Percentiles rank a stretch among this genome's conserved stretches.
phyloP scores from a whole-genome alignment of 2,797 vertebrate genomes.

The Siniperca scherzeri region DNA sequence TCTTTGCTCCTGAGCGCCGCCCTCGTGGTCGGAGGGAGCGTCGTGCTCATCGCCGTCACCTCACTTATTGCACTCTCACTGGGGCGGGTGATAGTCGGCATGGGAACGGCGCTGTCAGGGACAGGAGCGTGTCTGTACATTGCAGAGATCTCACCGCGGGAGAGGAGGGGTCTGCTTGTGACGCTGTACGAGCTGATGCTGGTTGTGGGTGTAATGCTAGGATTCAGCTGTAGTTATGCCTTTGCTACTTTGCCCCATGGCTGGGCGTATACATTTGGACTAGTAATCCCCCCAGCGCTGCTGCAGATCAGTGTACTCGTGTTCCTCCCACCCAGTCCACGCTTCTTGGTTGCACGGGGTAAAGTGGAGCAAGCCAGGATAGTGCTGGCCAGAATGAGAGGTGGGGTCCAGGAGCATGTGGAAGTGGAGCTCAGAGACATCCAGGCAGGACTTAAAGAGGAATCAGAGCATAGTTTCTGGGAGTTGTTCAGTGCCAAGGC shows the following conservation, averaged over 20 bases:
- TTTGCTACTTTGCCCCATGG: slow-evolving; percentile 88
- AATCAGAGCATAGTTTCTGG: slow-evolving; percentile 89
- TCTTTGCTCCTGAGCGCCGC: slow-evolving; percentile 89
- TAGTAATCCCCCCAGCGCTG: slow-evolving; percentile 90
- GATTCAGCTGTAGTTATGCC: slow-evolving; percentile 92
- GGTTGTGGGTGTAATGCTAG: slow-evolving; percentile 93
- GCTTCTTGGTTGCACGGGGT: slow-evolving; percentile 92
- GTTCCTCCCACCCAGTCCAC: slow-evolving; percentile 93
- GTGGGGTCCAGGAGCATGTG: slow-evolving; percentile 72
- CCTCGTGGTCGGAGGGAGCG: slow-evolving; percentile 88
- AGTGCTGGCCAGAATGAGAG: slow-evolving; percentile 89
- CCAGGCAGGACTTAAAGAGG: slow-evolving; percentile 91
- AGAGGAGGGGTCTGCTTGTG: slow-evolving; percentile 93
- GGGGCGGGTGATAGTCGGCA: slow-evolving; percentile 90
- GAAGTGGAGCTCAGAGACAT: slow-evolving; percentile 90
- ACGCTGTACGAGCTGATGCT: slow-evolving; percentile 96
- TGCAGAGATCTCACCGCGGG: slow-evolving; percentile 93
- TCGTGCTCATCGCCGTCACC: slow-evolving; percentile 84
- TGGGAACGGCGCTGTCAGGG: slow-evolving; percentile 93
- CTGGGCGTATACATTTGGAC: slow-evolving; percentile 94
- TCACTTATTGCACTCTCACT: slow-evolving; percentile 87
- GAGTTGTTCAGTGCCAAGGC: slow-evolving; percentile 92
- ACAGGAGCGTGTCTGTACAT: slow-evolving; percentile 95
- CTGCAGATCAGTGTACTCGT: slow-evolving; percentile 90
- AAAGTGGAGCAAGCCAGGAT: slow-evolving; percentile 87